Evolutionary conservation across 2,113 vertebrate genomes (phyloP).

Genomic region (Coptodon bakossiorum): DNA sequence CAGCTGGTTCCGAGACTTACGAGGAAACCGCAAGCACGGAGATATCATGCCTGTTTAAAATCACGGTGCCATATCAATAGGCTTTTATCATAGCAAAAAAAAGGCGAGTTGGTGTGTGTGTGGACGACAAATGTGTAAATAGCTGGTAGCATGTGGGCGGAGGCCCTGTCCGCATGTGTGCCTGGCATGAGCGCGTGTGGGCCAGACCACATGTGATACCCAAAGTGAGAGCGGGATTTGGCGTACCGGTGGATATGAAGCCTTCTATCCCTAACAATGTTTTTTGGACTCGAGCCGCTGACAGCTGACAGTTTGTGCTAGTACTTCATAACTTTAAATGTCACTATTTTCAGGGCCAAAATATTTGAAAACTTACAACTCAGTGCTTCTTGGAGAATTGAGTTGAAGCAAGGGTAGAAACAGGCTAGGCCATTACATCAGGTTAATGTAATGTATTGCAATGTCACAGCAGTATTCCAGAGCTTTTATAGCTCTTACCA

Average conservation of each 20-base stretch:
- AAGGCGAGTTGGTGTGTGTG: background rate
- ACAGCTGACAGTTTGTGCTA: constrained; percentile 49
- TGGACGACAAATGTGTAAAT: constrained; percentile 3
- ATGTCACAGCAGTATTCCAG: background rate
- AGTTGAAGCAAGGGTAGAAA: background rate
- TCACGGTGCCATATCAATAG: background rate
- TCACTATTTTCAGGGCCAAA: constrained; percentile 33
- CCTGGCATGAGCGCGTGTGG: constrained; percentile 45
- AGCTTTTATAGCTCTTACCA: background rate
- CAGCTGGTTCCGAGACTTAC: background rate
- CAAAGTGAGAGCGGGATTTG: constrained; percentile 48
- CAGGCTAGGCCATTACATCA: background rate
- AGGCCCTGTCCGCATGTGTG: constrained; percentile 30
- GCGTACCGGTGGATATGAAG: constrained; percentile 7
- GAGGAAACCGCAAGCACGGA: background rate
- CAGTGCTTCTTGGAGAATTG: background rate
- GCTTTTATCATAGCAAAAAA: background rate
- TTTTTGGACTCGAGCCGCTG: constrained; percentile 30
- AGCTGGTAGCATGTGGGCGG: constrained; percentile 36
- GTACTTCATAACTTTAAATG: constrained; percentile 48
- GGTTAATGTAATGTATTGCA: background rate
- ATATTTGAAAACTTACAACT: constrained; percentile 12
- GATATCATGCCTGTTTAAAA: background rate
- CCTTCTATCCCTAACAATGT: constrained; percentile 31
- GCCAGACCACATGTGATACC: constrained; percentile 51